A percentile compares a stretch with the other conserved stretches of the same genome.
Evolutionary conservation across 2,888 invertebrate genomes (phyloP).

Genomic region (Synanthedon formicaeformis): DNA sequence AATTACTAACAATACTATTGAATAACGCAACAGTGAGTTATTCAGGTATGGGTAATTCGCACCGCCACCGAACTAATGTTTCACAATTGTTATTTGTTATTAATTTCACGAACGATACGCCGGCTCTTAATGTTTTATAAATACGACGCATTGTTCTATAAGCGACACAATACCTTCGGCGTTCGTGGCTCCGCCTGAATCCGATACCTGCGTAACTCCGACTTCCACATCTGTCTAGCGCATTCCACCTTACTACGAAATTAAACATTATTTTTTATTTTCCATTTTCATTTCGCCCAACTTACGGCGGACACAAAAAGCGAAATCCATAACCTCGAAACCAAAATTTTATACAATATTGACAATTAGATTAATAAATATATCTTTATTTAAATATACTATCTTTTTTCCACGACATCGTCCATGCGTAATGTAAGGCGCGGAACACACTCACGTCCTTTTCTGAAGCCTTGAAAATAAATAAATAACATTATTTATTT

Average conservation of each 20-base stretch:
- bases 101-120: constrained; percentile 70
- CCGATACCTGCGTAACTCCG: constrained; percentile 40
- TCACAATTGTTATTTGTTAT: constrained; percentile 71
- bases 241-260: not conserved
- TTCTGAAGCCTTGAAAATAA: too few relatives aligned
- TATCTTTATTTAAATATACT: too few relatives aligned
- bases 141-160: constrained; percentile 68
- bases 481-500: too few relatives aligned
- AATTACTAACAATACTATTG: not conserved
- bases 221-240: not conserved
- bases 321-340: too few relatives aligned
- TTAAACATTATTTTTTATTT: constrained; percentile 4
- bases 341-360: too few relatives aligned
- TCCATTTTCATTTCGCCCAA: not conserved
- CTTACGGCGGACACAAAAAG: too few relatives aligned
- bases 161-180: constrained; percentile 63
- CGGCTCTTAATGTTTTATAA: constrained; percentile 70
- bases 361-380: too few relatives aligned
- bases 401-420: too few relatives aligned
- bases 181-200: constrained; percentile 49
- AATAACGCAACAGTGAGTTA: constrained; percentile 21
- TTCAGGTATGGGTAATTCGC: constrained; percentile 61
- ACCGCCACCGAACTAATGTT: constrained; percentile 64
- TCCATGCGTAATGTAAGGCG: too few relatives aligned
- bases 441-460: too few relatives aligned